Percentiles rank a stretch among this genome's conserved stretches.
phyloP scores from a whole-genome alignment of 2,797 vertebrate species.

The Tokudaia tokunoshimensis region DNA sequence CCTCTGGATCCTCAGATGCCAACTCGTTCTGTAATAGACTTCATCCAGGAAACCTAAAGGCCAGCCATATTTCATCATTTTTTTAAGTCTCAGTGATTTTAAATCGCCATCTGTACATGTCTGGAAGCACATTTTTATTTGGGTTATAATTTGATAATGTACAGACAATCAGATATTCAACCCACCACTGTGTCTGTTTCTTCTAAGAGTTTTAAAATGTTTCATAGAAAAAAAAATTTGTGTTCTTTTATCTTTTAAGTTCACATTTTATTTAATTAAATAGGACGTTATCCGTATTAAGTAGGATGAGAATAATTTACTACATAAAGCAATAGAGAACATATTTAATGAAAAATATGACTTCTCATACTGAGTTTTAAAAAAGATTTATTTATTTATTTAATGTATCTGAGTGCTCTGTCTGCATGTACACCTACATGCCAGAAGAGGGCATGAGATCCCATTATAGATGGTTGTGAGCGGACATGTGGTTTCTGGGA shows the following conservation, averaged over 20 bases:
- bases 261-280: slow-evolving; percentile 55
- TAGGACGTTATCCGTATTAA: not conserved
- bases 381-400: not conserved
- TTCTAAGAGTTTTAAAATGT: not conserved
- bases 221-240: slow-evolving; percentile 52
- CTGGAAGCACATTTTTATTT: slow-evolving; percentile 82
- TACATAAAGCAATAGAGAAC: not conserved
- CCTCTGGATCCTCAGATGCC: slow-evolving; percentile 59
- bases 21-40: slow-evolving; percentile 79
- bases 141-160: slow-evolving; percentile 78
- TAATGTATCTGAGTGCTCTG: not conserved
- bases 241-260: slow-evolving; percentile 15
- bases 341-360: slow-evolving; percentile 47
- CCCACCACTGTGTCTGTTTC: slow-evolving; percentile 63
- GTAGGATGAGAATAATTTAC: slow-evolving; percentile 6
- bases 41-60: slow-evolving; percentile 78
- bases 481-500: not conserved
- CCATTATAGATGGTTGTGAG: not conserved
- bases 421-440: not conserved
- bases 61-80: slow-evolving; percentile 62
- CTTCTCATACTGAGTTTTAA: not conserved
- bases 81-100: slow-evolving; percentile 65
- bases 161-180: slow-evolving; percentile 69
- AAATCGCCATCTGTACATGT: slow-evolving; percentile 83
- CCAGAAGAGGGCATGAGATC: not conserved